phyloP scores from a whole-genome alignment of 2,797 vertebrate genomes.

The Falco berigora region DNA sequence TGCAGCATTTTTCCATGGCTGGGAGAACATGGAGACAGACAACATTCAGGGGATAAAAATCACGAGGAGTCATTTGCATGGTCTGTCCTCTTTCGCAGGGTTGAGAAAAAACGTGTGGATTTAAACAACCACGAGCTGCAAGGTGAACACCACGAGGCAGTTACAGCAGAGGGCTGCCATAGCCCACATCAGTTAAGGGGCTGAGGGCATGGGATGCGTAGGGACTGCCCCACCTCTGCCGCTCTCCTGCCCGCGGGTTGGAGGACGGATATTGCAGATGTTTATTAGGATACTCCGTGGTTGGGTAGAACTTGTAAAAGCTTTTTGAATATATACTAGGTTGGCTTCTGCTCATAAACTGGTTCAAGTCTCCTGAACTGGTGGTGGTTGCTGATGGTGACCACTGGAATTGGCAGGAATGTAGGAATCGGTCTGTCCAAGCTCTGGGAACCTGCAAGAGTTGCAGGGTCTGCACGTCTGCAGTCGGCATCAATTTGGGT shows the following conservation, averaged over 20 bases:
- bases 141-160: accelerated
- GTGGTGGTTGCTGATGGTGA: background rate
- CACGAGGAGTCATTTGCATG: background rate
- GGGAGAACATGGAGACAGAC: background rate
- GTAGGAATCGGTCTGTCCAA: accelerated
- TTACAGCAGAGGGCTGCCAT: background rate
- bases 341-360: background rate
- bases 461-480: background rate
- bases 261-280: background rate
- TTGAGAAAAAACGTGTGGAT: background rate
- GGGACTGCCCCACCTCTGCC: background rate
- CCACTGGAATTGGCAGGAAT: background rate
- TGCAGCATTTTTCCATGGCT: background rate
- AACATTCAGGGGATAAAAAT: background rate
- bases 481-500: background rate
- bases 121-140: background rate
- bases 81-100: background rate
- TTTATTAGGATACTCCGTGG: too few relatives aligned
- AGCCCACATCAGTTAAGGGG: background rate
- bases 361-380: background rate
- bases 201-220: background rate
- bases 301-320: background rate
- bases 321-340: background rate
- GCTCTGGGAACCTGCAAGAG: background rate
- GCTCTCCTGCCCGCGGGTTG: background rate